These are phyloP conservation scores for Parasteatoda tepidariorum DNA, from an alignment of 1,140 invertebrate species.

Conservation along the genomic window DNA sequence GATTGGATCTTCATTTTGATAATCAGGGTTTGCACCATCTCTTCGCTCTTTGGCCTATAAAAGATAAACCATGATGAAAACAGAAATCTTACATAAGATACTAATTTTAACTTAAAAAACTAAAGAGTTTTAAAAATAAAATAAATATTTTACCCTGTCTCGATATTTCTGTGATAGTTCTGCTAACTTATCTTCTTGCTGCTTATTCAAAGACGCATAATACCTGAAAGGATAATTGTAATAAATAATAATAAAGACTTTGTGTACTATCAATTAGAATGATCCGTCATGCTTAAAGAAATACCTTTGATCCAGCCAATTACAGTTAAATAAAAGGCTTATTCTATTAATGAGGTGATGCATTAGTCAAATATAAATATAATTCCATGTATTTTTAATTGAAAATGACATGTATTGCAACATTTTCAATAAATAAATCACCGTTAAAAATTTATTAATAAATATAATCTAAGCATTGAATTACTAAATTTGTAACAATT, in stretches of 20 bases:
- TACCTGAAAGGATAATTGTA: conserved; percentile 72
- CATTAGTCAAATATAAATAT: too few species aligned
- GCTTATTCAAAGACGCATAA: conserved; percentile 94
- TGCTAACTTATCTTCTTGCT: conserved; percentile 95
- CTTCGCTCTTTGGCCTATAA: conserved; percentile 85
- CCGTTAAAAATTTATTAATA: too few species aligned
- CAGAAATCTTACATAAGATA: background rate
- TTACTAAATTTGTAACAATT: too few species aligned
- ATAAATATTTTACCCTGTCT: conserved; percentile 74
- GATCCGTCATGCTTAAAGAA: too few species aligned
- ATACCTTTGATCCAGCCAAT: too few species aligned
- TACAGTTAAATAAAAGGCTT: too few species aligned
- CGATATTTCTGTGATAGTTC: conserved; percentile 93
- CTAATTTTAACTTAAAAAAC: background rate
- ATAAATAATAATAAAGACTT: background rate
- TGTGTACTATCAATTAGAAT: background rate
- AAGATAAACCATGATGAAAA: conserved; percentile 8
- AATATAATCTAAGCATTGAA: too few species aligned
- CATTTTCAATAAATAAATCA: too few species aligned
- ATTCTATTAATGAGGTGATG: too few species aligned
- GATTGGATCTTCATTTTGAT: conserved; percentile 82
- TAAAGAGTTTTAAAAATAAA: background rate
- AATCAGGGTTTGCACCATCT: conserved; percentile 85
- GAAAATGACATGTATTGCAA: too few species aligned
- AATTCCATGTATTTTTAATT: too few species aligned